These are phyloP conservation scores for Hemicentrotus pulcherrimus DNA, from an alignment of 35 echinoderm and acorn worm species.

Conservation along the genomic window DNA sequence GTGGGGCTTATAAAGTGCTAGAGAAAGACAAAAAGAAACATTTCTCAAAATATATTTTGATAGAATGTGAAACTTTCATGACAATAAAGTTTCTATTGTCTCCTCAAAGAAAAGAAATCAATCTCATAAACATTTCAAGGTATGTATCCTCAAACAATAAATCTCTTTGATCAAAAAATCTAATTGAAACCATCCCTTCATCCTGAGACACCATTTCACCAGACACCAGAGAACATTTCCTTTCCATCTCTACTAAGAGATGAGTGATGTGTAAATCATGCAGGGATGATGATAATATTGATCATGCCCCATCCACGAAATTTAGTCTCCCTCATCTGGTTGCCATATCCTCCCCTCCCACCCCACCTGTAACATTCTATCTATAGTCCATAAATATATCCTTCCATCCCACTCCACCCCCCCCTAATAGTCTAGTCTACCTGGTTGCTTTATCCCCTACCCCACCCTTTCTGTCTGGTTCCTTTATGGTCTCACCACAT, in stretches of 20 bases:
- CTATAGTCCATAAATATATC: no score
- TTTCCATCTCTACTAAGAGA: neutral
- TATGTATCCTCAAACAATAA: neutral
- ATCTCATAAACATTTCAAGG: neutral
- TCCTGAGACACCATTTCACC: neutral
- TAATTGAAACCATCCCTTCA: neutral
- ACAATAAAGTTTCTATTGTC: no score
- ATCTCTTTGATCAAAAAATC: neutral
- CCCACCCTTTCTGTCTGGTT: no score
- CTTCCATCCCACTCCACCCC: no score
- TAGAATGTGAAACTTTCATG: neutral
- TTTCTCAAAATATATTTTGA: neutral
- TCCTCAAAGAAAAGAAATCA: neutral
- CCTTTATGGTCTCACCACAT: no score
- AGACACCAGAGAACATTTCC: neutral
- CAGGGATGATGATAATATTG: neutral
- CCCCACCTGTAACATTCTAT: no score
- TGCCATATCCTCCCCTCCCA: no score
- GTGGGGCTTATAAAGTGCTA: neutral
- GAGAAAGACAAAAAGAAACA: neutral
- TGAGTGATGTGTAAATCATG: neutral
- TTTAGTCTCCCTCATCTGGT: no score
- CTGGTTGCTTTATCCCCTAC: neutral
- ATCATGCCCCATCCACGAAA: neutral
- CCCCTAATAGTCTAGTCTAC: no score